phyloP scores from a whole-genome alignment of 2,888 invertebrate species.

The Drosophila rubida region DNA sequence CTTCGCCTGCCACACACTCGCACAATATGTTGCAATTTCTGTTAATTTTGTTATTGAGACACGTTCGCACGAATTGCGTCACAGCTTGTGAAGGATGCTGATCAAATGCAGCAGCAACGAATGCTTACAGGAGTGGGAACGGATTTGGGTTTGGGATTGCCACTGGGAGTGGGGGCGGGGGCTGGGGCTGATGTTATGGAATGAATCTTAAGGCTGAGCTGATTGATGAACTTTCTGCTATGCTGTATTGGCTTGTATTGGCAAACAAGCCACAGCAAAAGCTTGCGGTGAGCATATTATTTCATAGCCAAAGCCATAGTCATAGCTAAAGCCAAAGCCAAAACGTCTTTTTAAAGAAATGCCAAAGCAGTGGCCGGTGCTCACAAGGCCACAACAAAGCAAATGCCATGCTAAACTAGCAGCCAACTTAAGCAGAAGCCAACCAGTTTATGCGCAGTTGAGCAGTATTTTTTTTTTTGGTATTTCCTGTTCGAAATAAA shows the following conservation, averaged over 20 bases:
- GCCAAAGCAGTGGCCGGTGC: conserved; percentile 40
- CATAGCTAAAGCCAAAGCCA: conserved; percentile 28
- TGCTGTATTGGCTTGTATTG: conserved; percentile 27
- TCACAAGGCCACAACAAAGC: conserved; percentile 69
- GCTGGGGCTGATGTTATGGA: conserved; percentile 4
- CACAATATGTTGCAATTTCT: conserved; percentile 80
- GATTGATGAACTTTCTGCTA: conserved; percentile 50
- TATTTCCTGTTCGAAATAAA: conserved; percentile 2
- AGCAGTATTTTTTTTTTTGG: conserved; percentile 9
- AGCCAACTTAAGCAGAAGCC: conserved; percentile 34
- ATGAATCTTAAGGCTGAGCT: conserved; percentile 14
- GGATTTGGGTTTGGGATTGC: conserved; percentile 1
- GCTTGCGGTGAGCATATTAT: conserved; percentile 68
- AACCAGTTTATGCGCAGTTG: conserved; percentile 35
- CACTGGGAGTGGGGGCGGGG: neutral
- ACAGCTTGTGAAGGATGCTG: conserved; percentile 63
- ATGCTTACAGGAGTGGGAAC: neutral
- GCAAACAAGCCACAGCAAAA: conserved; percentile 71
- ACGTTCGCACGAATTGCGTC: conserved; percentile 71
- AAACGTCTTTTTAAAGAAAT: conserved; percentile 48
- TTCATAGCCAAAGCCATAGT: conserved; percentile 41
- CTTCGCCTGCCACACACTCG: conserved; percentile 2
- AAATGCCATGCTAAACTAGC: conserved; percentile 27
- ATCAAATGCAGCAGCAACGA: conserved; percentile 44
- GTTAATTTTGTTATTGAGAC: conserved; percentile 80